Base-by-base conservation (phyloP, 2,888 invertebrate species). In the Malthinus seriepunctatus region DNA sequence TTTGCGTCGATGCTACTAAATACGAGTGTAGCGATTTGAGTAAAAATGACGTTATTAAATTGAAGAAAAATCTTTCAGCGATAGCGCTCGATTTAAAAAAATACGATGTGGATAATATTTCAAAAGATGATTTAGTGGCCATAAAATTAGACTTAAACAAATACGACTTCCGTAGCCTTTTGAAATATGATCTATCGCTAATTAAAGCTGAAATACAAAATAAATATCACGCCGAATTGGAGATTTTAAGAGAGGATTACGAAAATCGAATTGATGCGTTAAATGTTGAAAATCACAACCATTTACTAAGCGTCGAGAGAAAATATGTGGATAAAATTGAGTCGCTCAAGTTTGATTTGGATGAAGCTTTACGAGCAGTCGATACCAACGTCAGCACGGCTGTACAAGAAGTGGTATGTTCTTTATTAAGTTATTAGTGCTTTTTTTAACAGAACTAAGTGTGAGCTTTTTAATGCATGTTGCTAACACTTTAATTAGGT, bases 291-390 rank as follows among this genome's bases (percentile, higher is more conserved):
- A 81, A 84, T 51, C 73, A 80, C 56, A 78, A 80, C 32, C 75
- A 78, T 1, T 64, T 83, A 5, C 75, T 75, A 0, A 68, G 73
- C 1, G 58, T 86, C 5, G 84, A 86, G 54, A 80, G 81, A 60
- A 71, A 77, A 35, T 74, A 83, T 75, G 77, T 80, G 7, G 77
- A 80, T 3, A 79, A 79, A 63, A 82, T 88, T 51, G 78, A 77
- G 0, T 79, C 79, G 31, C 72, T 87, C 9, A 86, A 86, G 67
- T 79, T 81, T 1, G 81, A 83, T 71, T 78, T 83, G 23, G 82
- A 82, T 55, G 69, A 69, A 52, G 64, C 65, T 5, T 61, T 67
- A 37, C 68, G 63, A 44, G 63, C 51, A 66, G 50, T 67, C 66
- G 59, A 81, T 70, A 76, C 80, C 0, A 79, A 82, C 60, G 73